Percentiles rank a stretch among this genome's conserved stretches.
phyloP scores from a whole-genome alignment of 2,113 vertebrate species.

The Hyperoodon ampullatus region DNA sequence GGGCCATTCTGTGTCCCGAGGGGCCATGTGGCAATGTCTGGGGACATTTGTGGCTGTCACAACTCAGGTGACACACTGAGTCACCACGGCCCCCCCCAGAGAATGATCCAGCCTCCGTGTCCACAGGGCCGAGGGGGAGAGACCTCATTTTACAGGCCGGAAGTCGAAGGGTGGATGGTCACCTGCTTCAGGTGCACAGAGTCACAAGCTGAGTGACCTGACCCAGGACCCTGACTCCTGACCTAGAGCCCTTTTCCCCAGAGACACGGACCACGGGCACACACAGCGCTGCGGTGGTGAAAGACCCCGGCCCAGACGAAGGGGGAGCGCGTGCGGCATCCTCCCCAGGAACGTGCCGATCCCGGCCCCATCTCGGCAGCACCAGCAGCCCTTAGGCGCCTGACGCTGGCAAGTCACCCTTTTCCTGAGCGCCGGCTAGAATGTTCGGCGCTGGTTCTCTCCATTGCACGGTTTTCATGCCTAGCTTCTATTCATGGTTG shows the following conservation, averaged over 20 bases:
- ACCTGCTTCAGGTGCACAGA: rapidly evolving
- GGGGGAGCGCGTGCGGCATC: neutral
- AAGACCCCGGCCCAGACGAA: neutral
- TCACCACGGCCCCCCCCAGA: neutral
- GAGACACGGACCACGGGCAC: neutral
- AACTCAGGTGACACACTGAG: neutral
- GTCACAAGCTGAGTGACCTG: neutral
- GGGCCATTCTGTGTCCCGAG: neutral
- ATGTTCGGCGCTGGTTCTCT: rapidly evolving
- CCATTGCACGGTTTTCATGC: neutral
- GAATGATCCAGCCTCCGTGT: neutral
- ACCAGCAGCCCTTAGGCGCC: no score
- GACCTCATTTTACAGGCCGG: no score
- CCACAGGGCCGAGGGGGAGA: neutral
- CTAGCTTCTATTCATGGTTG: neutral
- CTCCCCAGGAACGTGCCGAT: neutral
- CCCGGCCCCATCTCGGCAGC: neutral
- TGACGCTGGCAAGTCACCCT: neutral
- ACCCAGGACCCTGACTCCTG: neutral
- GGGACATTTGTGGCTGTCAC: neutral
- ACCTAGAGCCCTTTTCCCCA: neutral
- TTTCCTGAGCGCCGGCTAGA: neutral
- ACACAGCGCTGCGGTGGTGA: rapidly evolving
- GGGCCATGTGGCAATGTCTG: neutral
- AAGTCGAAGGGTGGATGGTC: neutral